phyloP scores from a whole-genome alignment of 2,113 vertebrate genomes.

The Procapra przewalskii region DNA sequence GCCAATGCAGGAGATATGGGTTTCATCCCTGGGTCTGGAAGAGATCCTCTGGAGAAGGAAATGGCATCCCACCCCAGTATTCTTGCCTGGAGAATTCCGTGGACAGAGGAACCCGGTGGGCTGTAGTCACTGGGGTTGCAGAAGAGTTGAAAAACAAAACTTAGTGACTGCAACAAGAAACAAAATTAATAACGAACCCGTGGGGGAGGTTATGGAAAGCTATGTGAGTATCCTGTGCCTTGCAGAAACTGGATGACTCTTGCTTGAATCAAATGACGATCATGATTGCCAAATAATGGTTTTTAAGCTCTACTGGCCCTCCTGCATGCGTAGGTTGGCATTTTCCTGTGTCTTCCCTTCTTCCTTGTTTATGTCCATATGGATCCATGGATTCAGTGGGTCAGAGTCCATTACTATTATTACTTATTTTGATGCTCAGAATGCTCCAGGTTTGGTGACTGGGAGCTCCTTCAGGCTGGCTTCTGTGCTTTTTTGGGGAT shows the following conservation, averaged over 20 bases:
- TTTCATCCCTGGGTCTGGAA: background rate
- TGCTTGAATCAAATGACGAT: background rate
- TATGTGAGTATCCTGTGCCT: background rate
- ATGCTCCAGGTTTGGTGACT: background rate
- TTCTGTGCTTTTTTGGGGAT: background rate
- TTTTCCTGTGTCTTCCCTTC: background rate
- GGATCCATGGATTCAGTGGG: background rate
- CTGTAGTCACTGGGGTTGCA: background rate
- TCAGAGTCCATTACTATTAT: background rate
- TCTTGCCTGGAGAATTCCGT: background rate
- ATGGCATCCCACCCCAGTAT: background rate
- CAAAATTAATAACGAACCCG: background rate
- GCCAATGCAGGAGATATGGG: background rate
- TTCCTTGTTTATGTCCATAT: background rate
- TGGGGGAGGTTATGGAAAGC: background rate
- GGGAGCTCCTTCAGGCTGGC: background rate
- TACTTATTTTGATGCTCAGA: background rate
- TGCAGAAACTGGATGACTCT: background rate
- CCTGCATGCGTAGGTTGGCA: background rate
- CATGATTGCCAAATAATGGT: background rate
- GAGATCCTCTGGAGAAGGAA: background rate
- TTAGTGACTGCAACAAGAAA: background rate
- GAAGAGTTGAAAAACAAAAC: background rate
- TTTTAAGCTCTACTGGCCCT: background rate
- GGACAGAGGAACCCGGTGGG: background rate